phyloP scores from a whole-genome alignment of 2,888 invertebrate species.

The Dasysyrphus albostriatus region DNA sequence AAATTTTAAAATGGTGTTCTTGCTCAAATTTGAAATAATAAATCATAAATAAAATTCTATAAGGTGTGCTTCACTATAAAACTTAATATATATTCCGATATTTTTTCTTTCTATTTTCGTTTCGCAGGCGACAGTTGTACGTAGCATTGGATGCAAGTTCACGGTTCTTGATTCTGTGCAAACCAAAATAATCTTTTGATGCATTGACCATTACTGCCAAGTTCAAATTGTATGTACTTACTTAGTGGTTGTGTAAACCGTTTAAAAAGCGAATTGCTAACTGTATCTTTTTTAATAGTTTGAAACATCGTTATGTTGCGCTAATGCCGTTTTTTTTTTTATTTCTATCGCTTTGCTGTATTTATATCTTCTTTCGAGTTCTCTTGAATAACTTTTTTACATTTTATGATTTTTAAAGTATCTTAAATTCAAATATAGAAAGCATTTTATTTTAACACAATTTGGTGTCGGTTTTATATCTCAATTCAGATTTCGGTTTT shows the following conservation, averaged over 20 bases:
- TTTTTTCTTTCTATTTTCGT: constrained; percentile 60
- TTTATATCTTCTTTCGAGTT: constrained; percentile 19
- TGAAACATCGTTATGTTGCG: neutral
- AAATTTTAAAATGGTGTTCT: neutral
- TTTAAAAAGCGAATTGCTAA: neutral
- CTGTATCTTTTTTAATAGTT: neutral
- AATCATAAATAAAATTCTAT: neutral
- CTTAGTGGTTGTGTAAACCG: constrained; percentile 47
- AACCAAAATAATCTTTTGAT: constrained; percentile 46
- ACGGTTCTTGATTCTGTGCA: constrained; percentile 61
- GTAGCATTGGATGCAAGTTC: constrained; percentile 66
- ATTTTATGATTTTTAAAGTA: neutral
- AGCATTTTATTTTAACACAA: neutral
- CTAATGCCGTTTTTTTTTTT: constrained; percentile 8
- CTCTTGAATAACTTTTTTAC: constrained; percentile 12
- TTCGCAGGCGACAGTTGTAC: constrained; percentile 71
- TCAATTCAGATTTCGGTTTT: no score
- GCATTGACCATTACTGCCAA: constrained; percentile 63
- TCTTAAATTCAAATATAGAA: neutral
- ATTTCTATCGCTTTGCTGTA: constrained; percentile 37
- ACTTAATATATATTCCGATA: constrained; percentile 52
- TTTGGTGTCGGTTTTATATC: constrained; percentile 1
- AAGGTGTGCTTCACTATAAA: constrained; percentile 18
- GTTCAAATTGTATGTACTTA: constrained; percentile 63
- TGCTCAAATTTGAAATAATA: neutral